These are phyloP conservation scores for Trichopria drosophilae DNA, from an alignment of 2,888 invertebrate species.

Conservation along the genomic window DNA sequence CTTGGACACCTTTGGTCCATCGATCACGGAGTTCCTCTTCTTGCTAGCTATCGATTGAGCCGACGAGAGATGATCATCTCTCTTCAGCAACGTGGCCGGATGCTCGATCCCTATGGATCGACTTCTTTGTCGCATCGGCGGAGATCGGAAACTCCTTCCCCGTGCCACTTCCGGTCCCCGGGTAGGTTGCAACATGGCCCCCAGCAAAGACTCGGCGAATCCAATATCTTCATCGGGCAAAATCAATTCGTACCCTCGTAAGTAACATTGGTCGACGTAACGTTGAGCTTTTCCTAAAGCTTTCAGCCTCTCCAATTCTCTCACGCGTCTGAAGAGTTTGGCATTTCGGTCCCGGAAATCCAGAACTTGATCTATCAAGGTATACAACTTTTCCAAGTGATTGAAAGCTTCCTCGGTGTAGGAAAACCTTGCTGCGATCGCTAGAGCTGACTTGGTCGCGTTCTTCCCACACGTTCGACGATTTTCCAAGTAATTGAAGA, in stretches of 20 bases:
- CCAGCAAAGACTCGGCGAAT: slow-evolving; percentile 66
- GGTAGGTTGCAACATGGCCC: slow-evolving; percentile 63
- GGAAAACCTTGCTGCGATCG: slow-evolving; percentile 57
- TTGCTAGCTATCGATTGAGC: slow-evolving; percentile 13
- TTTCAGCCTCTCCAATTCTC: slow-evolving; percentile 74
- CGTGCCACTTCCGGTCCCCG: not conserved
- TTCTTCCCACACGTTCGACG: slow-evolving; percentile 43
- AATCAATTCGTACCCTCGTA: slow-evolving; percentile 49
- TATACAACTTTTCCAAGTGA: slow-evolving; percentile 77
- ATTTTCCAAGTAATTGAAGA: slow-evolving; percentile 59
- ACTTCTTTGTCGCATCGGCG: slow-evolving; percentile 58
- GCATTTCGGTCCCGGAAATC: slow-evolving; percentile 73
- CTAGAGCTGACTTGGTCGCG: slow-evolving; percentile 30
- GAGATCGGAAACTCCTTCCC: slow-evolving; percentile 53
- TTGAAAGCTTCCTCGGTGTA: slow-evolving; percentile 72
- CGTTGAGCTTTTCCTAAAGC: slow-evolving; percentile 64
- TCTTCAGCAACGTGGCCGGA: not conserved
- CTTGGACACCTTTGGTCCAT: slow-evolving; percentile 71
- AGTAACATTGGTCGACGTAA: slow-evolving; percentile 51
- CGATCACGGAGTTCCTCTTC: slow-evolving; percentile 26
- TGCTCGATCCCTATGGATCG: slow-evolving; percentile 70
- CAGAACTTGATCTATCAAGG: slow-evolving; percentile 75
- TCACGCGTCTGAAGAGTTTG: slow-evolving; percentile 68
- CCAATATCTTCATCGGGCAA: slow-evolving; percentile 67
- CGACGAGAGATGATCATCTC: slow-evolving; percentile 12